Conservation (phyloP, 35 echinoderm and acorn worm species). For the Holothuria glaberrima region DNA sequence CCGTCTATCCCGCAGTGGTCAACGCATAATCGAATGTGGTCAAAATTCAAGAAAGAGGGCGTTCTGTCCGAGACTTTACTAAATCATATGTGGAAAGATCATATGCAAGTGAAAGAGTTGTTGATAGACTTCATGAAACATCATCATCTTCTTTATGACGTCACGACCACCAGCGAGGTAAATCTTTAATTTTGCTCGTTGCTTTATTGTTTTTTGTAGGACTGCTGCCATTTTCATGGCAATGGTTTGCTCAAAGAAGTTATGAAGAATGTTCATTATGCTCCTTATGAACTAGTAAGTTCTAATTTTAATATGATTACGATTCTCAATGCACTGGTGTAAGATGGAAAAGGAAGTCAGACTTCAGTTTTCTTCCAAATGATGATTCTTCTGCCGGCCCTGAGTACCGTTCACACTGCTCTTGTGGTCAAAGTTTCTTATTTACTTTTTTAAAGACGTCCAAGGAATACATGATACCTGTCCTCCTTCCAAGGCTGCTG, state of each 20-base stretch:
- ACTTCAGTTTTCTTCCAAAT: no score
- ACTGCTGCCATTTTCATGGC: background rate
- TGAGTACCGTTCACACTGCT: background rate
- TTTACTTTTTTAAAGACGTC: background rate
- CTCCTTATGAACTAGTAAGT: background rate
- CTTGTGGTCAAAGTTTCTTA: no score
- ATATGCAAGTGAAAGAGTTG: background rate
- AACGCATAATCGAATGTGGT: constrained; percentile 47
- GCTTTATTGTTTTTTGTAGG: background rate
- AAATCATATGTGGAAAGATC: constrained; percentile 51
- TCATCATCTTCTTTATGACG: constrained; percentile 38
- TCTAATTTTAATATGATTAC: no score
- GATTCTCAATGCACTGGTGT: no score
- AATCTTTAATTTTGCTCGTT: background rate
- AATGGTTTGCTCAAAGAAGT: background rate
- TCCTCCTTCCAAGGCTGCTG: background rate
- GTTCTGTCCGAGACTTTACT: constrained; percentile 24
- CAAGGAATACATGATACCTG: background rate
- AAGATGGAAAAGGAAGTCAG: no score
- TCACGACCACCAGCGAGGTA: background rate
- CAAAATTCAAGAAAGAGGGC: constrained; percentile 52
- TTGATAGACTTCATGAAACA: constrained; percentile 19
- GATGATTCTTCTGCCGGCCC: no score
- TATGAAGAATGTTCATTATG: background rate
- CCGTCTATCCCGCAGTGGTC: constrained; percentile 19